A percentile compares a stretch with the other conserved stretches of the same genome.
phyloP scores from a whole-genome alignment of 2,888 invertebrate genomes.

The Drosophila sordidapex region DNA sequence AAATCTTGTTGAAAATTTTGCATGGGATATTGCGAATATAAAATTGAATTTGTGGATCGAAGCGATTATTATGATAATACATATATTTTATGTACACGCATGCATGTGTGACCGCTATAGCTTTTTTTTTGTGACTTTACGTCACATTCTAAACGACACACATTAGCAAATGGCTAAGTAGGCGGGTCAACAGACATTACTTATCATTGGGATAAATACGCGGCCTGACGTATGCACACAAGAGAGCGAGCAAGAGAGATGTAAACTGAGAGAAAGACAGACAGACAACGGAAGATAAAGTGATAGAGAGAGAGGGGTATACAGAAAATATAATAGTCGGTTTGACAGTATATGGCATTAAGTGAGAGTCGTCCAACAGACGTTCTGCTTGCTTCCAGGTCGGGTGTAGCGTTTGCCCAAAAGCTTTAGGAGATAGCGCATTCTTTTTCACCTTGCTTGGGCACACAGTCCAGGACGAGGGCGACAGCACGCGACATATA shows the following conservation, averaged over 20 bases:
- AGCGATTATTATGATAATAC: constrained; percentile 36
- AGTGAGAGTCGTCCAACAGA: constrained; percentile 43
- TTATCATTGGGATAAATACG: constrained; percentile 53
- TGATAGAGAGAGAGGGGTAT: constrained; percentile 11
- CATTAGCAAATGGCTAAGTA: constrained; percentile 30
- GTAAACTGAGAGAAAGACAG: constrained; percentile 23
- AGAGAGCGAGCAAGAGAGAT: constrained; percentile 26
- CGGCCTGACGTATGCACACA: constrained; percentile 25
- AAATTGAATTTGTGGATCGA: constrained; percentile 28
- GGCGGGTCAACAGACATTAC: constrained; percentile 23
- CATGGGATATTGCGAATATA: constrained; percentile 14
- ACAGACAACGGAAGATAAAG: constrained; percentile 17
- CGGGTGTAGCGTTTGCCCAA: constrained; percentile 24
- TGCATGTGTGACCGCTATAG: background rate
- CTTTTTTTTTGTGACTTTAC: constrained; percentile 3
- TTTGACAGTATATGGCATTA: constrained; percentile 56
- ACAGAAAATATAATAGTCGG: constrained; percentile 31
- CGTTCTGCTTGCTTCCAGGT: constrained; percentile 48
- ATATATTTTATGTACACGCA: constrained; percentile 15
- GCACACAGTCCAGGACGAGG: constrained; percentile 90
- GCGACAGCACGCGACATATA: constrained; percentile 95
- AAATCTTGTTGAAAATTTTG: constrained; percentile 10
- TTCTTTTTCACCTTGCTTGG: constrained; percentile 91
- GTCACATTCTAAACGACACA: constrained; percentile 31
- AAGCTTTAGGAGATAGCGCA: constrained; percentile 89